A percentile compares a stretch with the other conserved stretches of the same genome.
Conservation (phyloP, 2,797 vertebrate genomes). For the Dendrocincla fuliginosa region DNA sequence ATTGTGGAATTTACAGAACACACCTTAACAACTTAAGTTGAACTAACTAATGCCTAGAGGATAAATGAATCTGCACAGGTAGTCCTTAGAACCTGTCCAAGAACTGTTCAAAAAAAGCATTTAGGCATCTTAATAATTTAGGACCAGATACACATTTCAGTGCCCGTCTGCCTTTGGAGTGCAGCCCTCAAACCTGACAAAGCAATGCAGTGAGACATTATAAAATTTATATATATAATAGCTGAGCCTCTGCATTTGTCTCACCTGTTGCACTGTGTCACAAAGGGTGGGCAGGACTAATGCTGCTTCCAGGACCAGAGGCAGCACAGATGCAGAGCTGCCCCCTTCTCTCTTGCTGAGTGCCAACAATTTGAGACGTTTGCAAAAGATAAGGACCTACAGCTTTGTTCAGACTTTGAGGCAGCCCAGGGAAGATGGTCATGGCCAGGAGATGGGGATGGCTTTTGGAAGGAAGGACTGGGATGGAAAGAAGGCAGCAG, state of each 20-base stretch:
- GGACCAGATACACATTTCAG: not conserved
- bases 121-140: not conserved
- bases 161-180: not conserved
- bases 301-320: not conserved
- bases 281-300: not conserved
- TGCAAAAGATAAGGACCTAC: not conserved
- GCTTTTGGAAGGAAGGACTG: not conserved
- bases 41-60: not conserved
- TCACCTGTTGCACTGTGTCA: not conserved
- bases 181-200: not conserved
- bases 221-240: not conserved
- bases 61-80: not conserved
- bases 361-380: not conserved
- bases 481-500: not conserved
- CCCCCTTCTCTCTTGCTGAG: not conserved
- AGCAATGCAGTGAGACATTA: not conserved
- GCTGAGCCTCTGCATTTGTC: not conserved
- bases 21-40: not conserved
- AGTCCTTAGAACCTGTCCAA: not conserved
- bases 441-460: not conserved
- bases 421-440: not conserved
- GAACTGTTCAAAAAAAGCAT: not conserved
- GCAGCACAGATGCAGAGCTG: not conserved
- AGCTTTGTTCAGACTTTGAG: not conserved
- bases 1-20: not conserved